Evolutionary conservation across 2,888 invertebrate genomes (phyloP).

Genomic region (Molanna angustata): DNA sequence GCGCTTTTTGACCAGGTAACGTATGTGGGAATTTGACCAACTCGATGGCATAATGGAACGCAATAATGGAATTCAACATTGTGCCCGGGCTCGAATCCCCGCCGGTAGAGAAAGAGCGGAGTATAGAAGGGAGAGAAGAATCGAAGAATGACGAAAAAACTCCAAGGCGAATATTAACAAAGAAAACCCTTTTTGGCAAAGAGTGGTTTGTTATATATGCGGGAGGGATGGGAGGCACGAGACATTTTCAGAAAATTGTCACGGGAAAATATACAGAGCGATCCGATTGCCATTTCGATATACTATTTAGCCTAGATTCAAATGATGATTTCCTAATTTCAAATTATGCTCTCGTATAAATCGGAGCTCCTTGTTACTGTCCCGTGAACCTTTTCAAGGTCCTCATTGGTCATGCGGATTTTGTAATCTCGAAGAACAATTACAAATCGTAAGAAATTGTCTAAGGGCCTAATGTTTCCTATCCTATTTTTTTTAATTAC

Average conservation of each 20-base stretch:
- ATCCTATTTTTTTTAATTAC: too few relatives aligned
- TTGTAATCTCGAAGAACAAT: too few relatives aligned
- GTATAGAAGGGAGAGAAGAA: constrained; percentile 8
- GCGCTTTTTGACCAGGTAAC: background rate
- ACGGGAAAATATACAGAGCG: background rate
- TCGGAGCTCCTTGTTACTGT: too few relatives aligned
- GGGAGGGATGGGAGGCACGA: constrained; percentile 4
- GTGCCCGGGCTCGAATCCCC: constrained; percentile 15
- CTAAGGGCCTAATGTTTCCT: too few relatives aligned
- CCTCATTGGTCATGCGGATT: too few relatives aligned
- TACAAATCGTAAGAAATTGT: too few relatives aligned
- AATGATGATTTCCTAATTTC: too few relatives aligned
- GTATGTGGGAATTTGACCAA: constrained; percentile 19
- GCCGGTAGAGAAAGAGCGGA: background rate
- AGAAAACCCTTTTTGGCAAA: constrained; percentile 27
- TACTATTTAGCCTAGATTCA: too few relatives aligned
- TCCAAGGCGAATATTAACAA: constrained; percentile 28
- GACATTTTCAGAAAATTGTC: constrained; percentile 4
- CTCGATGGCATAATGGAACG: constrained; percentile 13
- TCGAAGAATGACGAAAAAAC: constrained; percentile 16
- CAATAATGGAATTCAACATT: constrained; percentile 17
- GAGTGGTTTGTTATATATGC: constrained; percentile 11
- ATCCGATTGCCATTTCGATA: background rate
- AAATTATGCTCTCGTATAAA: too few relatives aligned
- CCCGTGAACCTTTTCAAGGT: too few relatives aligned